Conservation (phyloP, 1,140 invertebrate genomes). For the Ceratitis capitata region DNA sequence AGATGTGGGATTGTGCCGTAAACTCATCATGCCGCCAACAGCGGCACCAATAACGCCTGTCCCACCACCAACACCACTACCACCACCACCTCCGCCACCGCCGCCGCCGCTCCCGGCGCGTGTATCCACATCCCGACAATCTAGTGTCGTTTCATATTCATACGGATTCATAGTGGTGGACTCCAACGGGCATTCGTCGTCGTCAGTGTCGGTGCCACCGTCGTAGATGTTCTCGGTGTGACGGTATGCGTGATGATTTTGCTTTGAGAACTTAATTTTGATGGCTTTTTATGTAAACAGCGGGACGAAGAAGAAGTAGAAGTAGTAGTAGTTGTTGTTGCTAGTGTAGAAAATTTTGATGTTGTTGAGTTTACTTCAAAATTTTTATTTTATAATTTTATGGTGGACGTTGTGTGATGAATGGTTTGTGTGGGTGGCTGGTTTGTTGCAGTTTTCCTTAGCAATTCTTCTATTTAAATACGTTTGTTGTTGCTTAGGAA, state of each 20-base stretch:
- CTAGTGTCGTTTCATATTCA: conserved; percentile 64
- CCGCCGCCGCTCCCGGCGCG: conserved; percentile 46
- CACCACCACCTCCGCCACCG: not conserved
- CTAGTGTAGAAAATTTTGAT: too few species aligned
- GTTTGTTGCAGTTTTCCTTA: not conserved
- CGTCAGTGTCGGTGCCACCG: conserved; percentile 65
- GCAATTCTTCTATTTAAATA: not conserved
- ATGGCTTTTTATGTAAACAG: conserved; percentile 53
- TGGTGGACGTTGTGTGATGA: not conserved
- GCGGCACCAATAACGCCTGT: too few species aligned
- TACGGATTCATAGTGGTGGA: conserved; percentile 64
- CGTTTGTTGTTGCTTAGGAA: not conserved
- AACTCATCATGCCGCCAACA: conserved; percentile 39
- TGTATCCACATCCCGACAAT: conserved; percentile 56
- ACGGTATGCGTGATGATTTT: conserved; percentile 59
- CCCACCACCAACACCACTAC: conserved; percentile 11
- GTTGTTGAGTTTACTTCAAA: too few species aligned
- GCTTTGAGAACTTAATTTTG: conserved; percentile 66
- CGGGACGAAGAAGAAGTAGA: conserved; percentile 2
- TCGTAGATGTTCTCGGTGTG: conserved; percentile 65
- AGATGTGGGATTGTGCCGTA: conserved; percentile 46
- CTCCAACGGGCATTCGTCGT: conserved; percentile 65
- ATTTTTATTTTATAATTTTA: too few species aligned
- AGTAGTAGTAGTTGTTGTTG: not conserved
- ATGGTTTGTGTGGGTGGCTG: not conserved